Evolutionary conservation across 2,888 invertebrate species (phyloP).

Genomic region (Cryptocephalus moraei): DNA sequence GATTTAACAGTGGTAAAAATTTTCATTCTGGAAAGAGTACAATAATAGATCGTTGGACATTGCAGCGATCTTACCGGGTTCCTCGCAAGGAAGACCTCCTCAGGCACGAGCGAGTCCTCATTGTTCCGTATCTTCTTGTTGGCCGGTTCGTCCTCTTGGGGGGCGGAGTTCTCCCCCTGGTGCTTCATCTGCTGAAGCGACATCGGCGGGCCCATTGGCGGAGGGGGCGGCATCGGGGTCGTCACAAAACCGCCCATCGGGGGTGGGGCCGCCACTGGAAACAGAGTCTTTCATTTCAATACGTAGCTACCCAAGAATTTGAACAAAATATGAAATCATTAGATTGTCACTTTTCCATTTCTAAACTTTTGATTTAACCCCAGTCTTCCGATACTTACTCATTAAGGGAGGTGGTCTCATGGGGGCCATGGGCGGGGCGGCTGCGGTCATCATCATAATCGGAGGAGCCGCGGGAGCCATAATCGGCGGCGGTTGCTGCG

Average conservation of each 20-base stretch:
- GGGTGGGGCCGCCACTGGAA: constrained; percentile 39
- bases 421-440: constrained; percentile 46
- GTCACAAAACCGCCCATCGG: constrained; percentile 41
- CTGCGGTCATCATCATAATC: constrained; percentile 53
- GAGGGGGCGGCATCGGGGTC: constrained; percentile 35
- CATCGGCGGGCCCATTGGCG: constrained; percentile 32
- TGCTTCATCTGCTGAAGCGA: constrained; percentile 40
- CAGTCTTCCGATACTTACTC: constrained; percentile 33
- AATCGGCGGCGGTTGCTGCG: constrained; percentile 32
- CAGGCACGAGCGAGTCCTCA: constrained; percentile 88
- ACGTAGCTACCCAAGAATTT: not conserved
- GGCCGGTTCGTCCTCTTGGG: constrained; percentile 71
- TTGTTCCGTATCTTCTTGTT: constrained; percentile 73
- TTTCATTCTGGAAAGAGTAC: no score
- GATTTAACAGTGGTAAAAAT: not conserved
- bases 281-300: not conserved
- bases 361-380: no score
- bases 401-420: constrained; percentile 49
- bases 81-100: constrained; percentile 65
- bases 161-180: constrained; percentile 33
- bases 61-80: constrained; percentile 44
- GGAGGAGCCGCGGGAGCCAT: constrained; percentile 30
- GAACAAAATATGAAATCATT: constrained; percentile 1
- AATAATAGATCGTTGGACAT: not conserved
- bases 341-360: no score